Percentiles rank a stretch among this genome's conserved stretches.
Conservation (phyloP, 2,888 invertebrate genomes). For the Heteromyza rotundicornis region DNA sequence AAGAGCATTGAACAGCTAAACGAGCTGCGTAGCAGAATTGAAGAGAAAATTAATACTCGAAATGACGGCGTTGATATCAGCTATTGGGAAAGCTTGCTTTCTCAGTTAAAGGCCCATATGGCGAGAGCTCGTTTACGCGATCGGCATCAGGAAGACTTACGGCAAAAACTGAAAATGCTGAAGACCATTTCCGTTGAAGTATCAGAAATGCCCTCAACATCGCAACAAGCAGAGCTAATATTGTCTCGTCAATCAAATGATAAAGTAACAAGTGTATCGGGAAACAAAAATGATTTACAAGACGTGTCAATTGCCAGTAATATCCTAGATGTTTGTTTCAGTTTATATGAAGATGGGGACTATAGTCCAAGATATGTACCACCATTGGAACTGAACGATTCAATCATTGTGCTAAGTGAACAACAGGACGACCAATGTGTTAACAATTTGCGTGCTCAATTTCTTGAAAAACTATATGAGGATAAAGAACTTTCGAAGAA, state of each 20-base stretch:
- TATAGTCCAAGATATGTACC: constrained; percentile 82
- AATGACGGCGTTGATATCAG: constrained; percentile 93
- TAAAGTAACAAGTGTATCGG: too few relatives aligned
- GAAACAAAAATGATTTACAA: not conserved
- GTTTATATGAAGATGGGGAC: constrained; percentile 78
- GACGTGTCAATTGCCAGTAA: not conserved
- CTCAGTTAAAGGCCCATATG: constrained; percentile 96
- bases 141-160: constrained; percentile 87
- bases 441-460: constrained; percentile 64
- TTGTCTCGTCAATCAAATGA: too few relatives aligned
- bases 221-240: not conserved
- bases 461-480: constrained; percentile 67
- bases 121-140: constrained; percentile 90
- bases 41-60: constrained; percentile 81
- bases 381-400: constrained; percentile 63
- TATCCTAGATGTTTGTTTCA: constrained; percentile 64
- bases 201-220: constrained; percentile 21
- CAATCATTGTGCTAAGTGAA: constrained; percentile 77
- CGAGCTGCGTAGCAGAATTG: constrained; percentile 83
- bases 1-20: constrained; percentile 88
- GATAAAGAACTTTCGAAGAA: constrained; percentile 66
- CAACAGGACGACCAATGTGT: constrained; percentile 79
- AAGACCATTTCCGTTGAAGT: constrained; percentile 63
- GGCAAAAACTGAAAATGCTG: constrained; percentile 85
- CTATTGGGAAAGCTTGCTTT: constrained; percentile 96